These are phyloP conservation scores for Lophotriccus pileatus DNA, from an alignment of 2,797 vertebrate species.

Conservation along the genomic window DNA sequence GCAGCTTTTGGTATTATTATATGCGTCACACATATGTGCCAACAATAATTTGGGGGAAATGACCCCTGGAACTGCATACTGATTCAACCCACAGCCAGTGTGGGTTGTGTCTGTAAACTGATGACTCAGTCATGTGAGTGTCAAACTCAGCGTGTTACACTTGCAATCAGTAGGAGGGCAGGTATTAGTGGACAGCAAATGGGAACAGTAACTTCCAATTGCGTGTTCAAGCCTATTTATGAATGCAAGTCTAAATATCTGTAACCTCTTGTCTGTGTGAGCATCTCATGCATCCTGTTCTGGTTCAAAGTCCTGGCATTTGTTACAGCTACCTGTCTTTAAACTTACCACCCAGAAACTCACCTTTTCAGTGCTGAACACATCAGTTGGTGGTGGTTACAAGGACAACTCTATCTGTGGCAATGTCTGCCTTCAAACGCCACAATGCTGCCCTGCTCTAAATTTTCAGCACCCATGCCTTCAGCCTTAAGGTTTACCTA, in stretches of 20 bases:
- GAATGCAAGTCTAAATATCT: background rate
- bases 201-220: background rate
- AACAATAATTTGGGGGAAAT: background rate
- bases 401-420: background rate
- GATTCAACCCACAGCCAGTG: background rate
- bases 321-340: background rate
- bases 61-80: background rate
- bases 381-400: background rate
- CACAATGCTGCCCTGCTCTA: background rate
- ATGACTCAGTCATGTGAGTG: background rate
- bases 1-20: background rate
- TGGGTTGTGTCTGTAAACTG: background rate
- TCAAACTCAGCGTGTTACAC: rapidly evolving
- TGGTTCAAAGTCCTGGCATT: background rate
- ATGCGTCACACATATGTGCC: background rate
- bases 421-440: background rate
- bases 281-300: background rate
- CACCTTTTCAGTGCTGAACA: background rate
- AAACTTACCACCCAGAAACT: background rate
- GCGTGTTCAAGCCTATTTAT: rapidly evolving
- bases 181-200: background rate
- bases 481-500: background rate
- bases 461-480: background rate
- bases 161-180: background rate
- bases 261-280: background rate